phyloP scores from a whole-genome alignment of 2,888 invertebrate genomes.

The Caenorhabditis doughertyi region DNA sequence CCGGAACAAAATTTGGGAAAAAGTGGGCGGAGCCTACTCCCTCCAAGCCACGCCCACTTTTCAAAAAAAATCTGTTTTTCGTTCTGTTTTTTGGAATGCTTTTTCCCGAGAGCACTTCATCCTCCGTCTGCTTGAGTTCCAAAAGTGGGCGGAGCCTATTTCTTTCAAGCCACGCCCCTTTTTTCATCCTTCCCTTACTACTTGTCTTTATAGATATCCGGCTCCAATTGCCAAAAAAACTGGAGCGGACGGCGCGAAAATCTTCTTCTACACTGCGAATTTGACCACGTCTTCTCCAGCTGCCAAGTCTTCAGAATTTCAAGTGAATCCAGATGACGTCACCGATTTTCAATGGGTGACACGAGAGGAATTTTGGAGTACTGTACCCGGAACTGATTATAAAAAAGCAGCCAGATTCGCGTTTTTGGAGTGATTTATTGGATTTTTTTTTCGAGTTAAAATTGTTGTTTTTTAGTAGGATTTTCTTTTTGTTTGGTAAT shows the following conservation, averaged over 20 bases:
- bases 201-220: too few relatives aligned
- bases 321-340: constrained; percentile 70
- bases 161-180: background rate
- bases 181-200: background rate
- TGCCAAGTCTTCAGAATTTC: constrained; percentile 54
- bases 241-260: constrained; percentile 68
- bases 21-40: too few relatives aligned
- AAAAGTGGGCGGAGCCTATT: too few relatives aligned
- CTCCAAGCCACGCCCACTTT: too few relatives aligned
- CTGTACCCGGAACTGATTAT: constrained; percentile 67
- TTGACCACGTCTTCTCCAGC: too few relatives aligned
- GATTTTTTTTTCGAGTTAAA: constrained; percentile 3
- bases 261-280: constrained; percentile 75
- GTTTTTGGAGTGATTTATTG: constrained; percentile 67
- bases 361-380: constrained; percentile 70
- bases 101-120: too few relatives aligned
- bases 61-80: too few relatives aligned
- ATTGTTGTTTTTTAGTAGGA: constrained; percentile 15
- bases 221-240: constrained; percentile 59
- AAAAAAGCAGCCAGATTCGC: constrained; percentile 55
- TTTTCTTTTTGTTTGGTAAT: constrained; percentile 10
- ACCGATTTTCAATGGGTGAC: constrained; percentile 76
- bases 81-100: too few relatives aligned
- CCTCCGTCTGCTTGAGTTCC: too few relatives aligned
- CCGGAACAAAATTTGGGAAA: too few relatives aligned